Evolutionary conservation across 2,797 vertebrate genomes (phyloP).

Genomic region (Dromococcyx pavoninus): DNA sequence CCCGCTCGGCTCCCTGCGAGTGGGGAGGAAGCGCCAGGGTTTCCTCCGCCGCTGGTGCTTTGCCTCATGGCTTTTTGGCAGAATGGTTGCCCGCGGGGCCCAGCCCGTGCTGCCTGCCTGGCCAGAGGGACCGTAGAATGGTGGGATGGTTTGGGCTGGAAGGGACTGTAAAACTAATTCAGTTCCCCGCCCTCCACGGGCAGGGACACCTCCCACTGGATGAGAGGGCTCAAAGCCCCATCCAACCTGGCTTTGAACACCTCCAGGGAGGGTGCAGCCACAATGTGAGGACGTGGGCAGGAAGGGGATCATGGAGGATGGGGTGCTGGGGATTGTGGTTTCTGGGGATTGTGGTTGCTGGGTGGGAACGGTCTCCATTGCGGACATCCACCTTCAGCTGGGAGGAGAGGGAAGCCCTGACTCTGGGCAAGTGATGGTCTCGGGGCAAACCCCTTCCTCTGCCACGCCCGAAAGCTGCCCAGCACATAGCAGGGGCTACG

Average conservation of each 20-base stretch:
- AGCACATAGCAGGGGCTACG: fast-evolving
- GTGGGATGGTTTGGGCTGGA: too few relatives aligned
- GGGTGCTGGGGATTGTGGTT: not conserved
- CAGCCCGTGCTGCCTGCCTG: fast-evolving
- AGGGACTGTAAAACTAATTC: too few relatives aligned
- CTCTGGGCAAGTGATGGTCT: not conserved
- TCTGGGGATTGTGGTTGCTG: not conserved
- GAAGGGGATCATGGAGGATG: fast-evolving
- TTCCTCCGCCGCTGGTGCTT: not conserved
- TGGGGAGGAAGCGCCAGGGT: not conserved
- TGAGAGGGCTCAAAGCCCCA: too few relatives aligned
- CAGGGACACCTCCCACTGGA: too few relatives aligned
- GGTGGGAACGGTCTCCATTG: not conserved
- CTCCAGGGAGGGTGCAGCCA: too few relatives aligned
- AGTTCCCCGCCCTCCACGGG: too few relatives aligned
- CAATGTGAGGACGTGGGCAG: not conserved
- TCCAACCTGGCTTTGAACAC: too few relatives aligned
- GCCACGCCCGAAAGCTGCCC: not conserved
- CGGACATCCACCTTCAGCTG: not conserved
- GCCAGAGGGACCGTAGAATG: too few relatives aligned
- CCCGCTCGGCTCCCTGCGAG: slow-evolving; percentile 41
- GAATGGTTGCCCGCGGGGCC: not conserved
- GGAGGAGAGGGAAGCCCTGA: not conserved
- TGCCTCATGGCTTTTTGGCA: not conserved
- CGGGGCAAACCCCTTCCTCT: not conserved